A percentile compares a stretch with the other conserved stretches of the same genome.
Evolutionary conservation across 2,888 invertebrate genomes (phyloP).

Genomic region (Pantelozetes paolii): DNA sequence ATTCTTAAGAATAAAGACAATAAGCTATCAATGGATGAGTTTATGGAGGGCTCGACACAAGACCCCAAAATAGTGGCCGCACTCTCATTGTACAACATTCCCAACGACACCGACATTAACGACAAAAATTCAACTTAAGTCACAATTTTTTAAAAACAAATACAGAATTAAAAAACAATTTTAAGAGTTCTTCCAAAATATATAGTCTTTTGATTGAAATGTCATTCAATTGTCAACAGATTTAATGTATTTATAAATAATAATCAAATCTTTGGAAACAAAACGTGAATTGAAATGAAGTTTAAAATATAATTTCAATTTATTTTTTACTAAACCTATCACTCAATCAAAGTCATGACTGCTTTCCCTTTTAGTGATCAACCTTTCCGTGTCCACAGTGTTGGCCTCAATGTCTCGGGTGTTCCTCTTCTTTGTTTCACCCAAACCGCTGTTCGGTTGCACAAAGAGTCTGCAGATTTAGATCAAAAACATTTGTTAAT

Average conservation of each 20-base stretch:
- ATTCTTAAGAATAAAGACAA: conserved; percentile 81
- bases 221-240: no score
- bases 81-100: conserved; percentile 57
- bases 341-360: conserved; percentile 70
- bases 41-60: conserved; percentile 94
- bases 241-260: not conserved
- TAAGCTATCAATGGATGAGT: conserved; percentile 87
- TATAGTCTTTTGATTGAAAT: not conserved
- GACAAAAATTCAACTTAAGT: not conserved
- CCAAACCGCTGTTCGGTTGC: conserved; percentile 51
- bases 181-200: not conserved
- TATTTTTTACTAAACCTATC: no score
- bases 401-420: conserved; percentile 58
- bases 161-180: not conserved
- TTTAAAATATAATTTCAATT: no score
- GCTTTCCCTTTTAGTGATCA: conserved; percentile 66
- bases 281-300: no score
- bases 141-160: not conserved
- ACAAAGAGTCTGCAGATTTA: conserved; percentile 25
- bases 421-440: conserved; percentile 54
- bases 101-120: not conserved
- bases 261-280: not conserved
- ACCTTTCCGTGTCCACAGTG: conserved; percentile 60
- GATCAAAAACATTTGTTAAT: conserved; percentile 4
- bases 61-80: conserved; percentile 98